Conservation (phyloP, 53 echinoderm and acorn worm species). For the Holothuria scabra region DNA sequence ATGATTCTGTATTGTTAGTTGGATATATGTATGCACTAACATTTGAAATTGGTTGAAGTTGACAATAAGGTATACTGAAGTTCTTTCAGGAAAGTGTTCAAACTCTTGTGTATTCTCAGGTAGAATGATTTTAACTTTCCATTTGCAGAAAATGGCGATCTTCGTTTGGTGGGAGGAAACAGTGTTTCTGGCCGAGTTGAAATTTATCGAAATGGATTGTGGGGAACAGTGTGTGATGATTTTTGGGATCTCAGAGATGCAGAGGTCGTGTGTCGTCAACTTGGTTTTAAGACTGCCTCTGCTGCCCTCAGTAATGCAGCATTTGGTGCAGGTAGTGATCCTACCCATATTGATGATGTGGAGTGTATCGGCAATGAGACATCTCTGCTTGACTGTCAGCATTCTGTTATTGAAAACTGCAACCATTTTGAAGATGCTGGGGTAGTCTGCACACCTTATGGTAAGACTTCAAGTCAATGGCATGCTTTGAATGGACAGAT, state of each 20-base stretch:
- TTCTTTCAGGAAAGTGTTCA: too few relatives aligned
- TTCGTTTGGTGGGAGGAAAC: neutral
- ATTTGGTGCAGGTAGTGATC: neutral
- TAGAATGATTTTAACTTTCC: too few relatives aligned
- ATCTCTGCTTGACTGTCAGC: neutral
- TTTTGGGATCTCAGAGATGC: too few relatives aligned
- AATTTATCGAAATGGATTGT: neutral
- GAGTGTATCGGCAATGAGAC: neutral
- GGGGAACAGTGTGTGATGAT: neutral
- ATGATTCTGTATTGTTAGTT: too few relatives aligned
- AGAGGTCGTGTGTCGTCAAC: neutral
- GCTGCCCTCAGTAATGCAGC: neutral
- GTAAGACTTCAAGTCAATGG: too few relatives aligned
- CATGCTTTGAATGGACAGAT: too few relatives aligned
- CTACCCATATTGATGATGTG: neutral
- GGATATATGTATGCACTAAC: too few relatives aligned
- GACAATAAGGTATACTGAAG: too few relatives aligned
- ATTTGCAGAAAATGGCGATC: too few relatives aligned
- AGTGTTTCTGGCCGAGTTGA: neutral
- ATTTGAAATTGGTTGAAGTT: too few relatives aligned
- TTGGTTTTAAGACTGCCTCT: neutral
- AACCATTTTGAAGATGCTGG: neutral
- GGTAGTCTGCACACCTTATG: neutral
- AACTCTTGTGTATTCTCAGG: too few relatives aligned
- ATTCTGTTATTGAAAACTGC: neutral